Base-by-base conservation (phyloP, 2,888 invertebrate species). In the Lasioglossum marginatum region DNA sequence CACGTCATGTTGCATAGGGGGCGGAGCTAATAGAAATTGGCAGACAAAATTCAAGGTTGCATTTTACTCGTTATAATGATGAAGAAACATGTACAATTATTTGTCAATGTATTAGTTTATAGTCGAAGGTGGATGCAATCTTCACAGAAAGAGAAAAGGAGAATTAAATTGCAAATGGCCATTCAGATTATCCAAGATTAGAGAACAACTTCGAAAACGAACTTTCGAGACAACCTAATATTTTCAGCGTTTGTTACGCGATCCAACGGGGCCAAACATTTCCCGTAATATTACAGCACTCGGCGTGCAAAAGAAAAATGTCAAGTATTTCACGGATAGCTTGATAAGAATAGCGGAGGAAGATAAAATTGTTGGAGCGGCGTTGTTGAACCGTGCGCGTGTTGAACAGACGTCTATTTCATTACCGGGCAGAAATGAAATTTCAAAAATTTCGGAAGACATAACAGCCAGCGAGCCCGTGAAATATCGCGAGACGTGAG, bases 401-500 rank as follows among this genome's bases (percentile, higher is more conserved):
- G 16, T 34, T 0, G 16, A 4, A 23, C 27, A 8, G 72, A 72
- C 72, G 45, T 72, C 45, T 48, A 23, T 72, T 72, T 72, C 72
- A 48, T 72, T 48, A 48, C 23, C 19, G 31, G 23, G 31, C 23
- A 16, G 48, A 52, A 45, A 60, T 34, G 82, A 60, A 68, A 57
- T 57, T 82, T 52, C 43, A 75, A 63, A 82, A 78, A 78, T 84
- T 78, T 82, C 83, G 57, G 16, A 14, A 60, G 48, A 43, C 31
- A 6, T 37, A 60, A 63, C 37, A 43, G 37, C 43, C 43, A 43
- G 14, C 52, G 60, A 31, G 23, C 10, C 34, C 10, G 57, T 40
- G 76, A 75, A 70, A 70, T 79, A 73, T 85, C 85, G 68, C 48
- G 48, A 66, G 14, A 52, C 63, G 43, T 40, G 40, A 66, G 70